These are phyloP conservation scores for Pseudorhiza aurosa DNA, from an alignment of 30 jellyfish, hydroid and myxozoan genomes.

Conservation along the genomic window DNA sequence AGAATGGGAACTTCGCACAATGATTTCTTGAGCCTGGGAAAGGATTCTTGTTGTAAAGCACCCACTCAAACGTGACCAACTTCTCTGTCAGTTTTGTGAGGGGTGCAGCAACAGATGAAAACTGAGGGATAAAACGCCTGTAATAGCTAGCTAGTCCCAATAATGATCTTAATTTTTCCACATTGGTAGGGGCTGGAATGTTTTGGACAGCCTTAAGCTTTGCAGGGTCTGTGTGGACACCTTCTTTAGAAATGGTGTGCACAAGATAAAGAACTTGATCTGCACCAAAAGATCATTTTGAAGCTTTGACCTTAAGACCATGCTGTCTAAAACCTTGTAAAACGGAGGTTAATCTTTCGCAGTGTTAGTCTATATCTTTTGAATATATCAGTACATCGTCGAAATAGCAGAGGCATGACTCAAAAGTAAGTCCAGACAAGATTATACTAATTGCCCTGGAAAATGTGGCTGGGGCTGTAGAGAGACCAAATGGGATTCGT, in stretches of 20 bases:
- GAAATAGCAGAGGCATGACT: slow-evolving; percentile 12
- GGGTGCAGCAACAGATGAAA: slow-evolving; percentile 58
- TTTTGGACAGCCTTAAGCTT: slow-evolving; percentile 26
- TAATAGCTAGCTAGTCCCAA: slow-evolving; percentile 55
- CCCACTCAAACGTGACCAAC: background rate
- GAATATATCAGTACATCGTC: slow-evolving; percentile 21
- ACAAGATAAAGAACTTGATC: slow-evolving; percentile 38
- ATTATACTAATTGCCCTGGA: slow-evolving; percentile 9
- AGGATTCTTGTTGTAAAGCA: background rate
- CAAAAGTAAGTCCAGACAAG: slow-evolving; percentile 16
- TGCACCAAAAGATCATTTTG: slow-evolving; percentile 47
- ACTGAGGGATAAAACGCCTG: slow-evolving; percentile 36
- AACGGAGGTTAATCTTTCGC: slow-evolving; percentile 31
- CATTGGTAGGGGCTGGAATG: slow-evolving; percentile 22
- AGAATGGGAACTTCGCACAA: slow-evolving; percentile 29
- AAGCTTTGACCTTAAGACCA: slow-evolving; percentile 39
- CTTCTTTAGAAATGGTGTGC: slow-evolving; percentile 21
- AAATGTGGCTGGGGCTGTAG: slow-evolving; percentile 30
- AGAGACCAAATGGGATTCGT: slow-evolving; percentile 38
- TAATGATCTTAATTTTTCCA: slow-evolving; percentile 35
- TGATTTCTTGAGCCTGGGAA: background rate
- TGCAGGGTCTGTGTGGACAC: slow-evolving; percentile 1
- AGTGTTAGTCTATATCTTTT: background rate
- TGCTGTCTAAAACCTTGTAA: slow-evolving; percentile 32
- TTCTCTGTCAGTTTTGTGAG: slow-evolving; percentile 28